phyloP scores from a whole-genome alignment of 2,113 vertebrate genomes.

The Calidris pugnax region DNA sequence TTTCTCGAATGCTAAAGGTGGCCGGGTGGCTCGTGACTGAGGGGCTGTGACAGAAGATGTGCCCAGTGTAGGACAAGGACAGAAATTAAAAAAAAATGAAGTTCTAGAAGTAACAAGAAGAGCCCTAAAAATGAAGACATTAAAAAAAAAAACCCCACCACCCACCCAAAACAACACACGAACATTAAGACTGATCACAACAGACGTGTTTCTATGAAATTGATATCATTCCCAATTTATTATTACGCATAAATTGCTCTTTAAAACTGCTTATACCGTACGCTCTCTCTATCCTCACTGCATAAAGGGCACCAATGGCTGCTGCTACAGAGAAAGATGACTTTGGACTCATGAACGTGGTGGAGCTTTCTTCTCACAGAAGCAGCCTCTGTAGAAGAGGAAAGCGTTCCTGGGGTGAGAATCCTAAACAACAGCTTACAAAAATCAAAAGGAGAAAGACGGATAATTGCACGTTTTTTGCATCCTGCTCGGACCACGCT shows the following conservation, averaged over 20 bases:
- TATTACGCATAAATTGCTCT: conserved; percentile 79
- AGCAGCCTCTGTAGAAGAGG: conserved; percentile 21
- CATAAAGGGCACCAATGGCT: conserved; percentile 58
- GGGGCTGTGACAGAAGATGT: background rate
- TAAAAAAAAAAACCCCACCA: background rate
- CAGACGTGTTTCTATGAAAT: conserved; percentile 71
- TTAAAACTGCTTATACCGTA: conserved; percentile 72
- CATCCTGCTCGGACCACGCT: conserved; percentile 59
- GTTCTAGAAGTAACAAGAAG: conserved; percentile 26
- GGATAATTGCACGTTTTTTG: conserved; percentile 52
- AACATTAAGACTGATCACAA: conserved; percentile 62
- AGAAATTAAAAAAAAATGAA: background rate
- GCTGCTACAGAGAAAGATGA: conserved; percentile 57
- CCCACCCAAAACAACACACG: background rate
- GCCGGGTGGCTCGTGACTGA: background rate
- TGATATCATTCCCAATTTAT: conserved; percentile 77
- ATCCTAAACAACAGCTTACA: conserved; percentile 47
- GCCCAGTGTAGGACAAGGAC: conserved; percentile 5
- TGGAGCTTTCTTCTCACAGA: conserved; percentile 27
- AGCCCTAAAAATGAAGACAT: conserved; percentile 22
- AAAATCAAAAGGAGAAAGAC: background rate
- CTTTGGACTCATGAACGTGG: conserved; percentile 24
- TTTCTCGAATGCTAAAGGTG: conserved; percentile 34
- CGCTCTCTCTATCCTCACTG: conserved; percentile 46
- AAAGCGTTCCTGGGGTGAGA: conserved; percentile 25